Percentiles rank a stretch among this genome's conserved stretches.
Conservation (phyloP, 2,113 vertebrate genomes). For the Mesoclemmys tuberculata region DNA sequence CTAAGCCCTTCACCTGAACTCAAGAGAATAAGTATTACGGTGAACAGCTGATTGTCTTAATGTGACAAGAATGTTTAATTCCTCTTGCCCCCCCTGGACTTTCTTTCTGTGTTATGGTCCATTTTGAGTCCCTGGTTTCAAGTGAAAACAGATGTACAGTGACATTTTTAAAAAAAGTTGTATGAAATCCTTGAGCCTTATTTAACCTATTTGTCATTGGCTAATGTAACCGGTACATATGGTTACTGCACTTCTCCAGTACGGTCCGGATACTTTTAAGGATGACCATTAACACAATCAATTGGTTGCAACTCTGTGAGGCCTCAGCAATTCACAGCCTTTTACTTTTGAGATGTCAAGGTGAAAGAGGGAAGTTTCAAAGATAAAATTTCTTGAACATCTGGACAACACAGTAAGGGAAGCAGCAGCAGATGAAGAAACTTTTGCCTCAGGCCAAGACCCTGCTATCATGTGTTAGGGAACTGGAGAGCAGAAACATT, state of each 20-base stretch:
- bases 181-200: background rate
- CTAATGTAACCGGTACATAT: background rate
- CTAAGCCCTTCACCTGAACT: background rate
- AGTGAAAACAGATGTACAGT: background rate
- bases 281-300: background rate
- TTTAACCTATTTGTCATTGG: background rate
- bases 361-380: background rate
- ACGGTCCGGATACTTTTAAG: background rate
- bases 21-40: background rate
- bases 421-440: background rate
- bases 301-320: background rate
- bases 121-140: background rate
- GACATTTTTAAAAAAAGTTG: background rate
- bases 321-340: background rate
- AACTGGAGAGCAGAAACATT: background rate
- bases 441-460: background rate
- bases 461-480: background rate
- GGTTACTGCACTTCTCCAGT: background rate
- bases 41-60: background rate
- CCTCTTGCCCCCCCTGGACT: background rate
- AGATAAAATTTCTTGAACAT: background rate
- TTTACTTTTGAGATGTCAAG: background rate
- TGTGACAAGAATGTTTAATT: background rate
- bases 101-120: background rate
- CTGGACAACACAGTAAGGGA: background rate